Conservation (phyloP, 1,140 invertebrate species). For the Armadillidium nasatum region DNA sequence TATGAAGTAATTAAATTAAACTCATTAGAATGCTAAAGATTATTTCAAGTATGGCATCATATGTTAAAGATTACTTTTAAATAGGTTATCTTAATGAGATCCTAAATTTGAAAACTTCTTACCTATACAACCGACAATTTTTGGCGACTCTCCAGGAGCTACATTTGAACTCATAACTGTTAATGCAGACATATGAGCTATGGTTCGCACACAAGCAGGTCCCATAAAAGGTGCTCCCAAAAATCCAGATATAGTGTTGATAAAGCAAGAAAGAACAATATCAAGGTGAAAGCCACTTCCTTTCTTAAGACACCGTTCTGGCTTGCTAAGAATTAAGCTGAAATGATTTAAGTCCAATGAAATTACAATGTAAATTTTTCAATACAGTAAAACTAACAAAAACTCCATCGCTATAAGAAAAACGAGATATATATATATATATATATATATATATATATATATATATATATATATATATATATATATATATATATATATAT, state of each 20-base stretch:
- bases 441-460: too few species aligned
- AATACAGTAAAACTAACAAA: too few species aligned
- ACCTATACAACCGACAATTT: slow-evolving; percentile 82
- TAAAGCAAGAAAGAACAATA: slow-evolving; percentile 77
- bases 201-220: slow-evolving; percentile 87
- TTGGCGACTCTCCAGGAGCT: slow-evolving; percentile 82
- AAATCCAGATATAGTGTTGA: slow-evolving; percentile 70
- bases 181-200: slow-evolving; percentile 86
- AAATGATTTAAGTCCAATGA: slow-evolving; percentile 39
- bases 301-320: slow-evolving; percentile 83
- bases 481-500: too few species aligned
- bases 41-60: too few species aligned
- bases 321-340: slow-evolving; percentile 87
- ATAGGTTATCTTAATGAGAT: too few species aligned
- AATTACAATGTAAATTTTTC: too few species aligned
- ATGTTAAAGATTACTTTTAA: too few species aligned
- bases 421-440: too few species aligned
- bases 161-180: slow-evolving; percentile 89
- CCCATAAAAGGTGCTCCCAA: slow-evolving; percentile 92
- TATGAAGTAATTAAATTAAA: too few species aligned
- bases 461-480: too few species aligned
- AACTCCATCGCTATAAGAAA: too few species aligned
- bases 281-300: slow-evolving; percentile 95
- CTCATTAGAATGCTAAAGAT: too few species aligned
- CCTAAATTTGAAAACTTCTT: slow-evolving; percentile 39